A percentile compares a stretch with the other conserved stretches of the same genome.
These are phyloP conservation scores for Leptinotarsa haldemani DNA, from an alignment of 2,888 invertebrate species.

Conservation along the genomic window DNA sequence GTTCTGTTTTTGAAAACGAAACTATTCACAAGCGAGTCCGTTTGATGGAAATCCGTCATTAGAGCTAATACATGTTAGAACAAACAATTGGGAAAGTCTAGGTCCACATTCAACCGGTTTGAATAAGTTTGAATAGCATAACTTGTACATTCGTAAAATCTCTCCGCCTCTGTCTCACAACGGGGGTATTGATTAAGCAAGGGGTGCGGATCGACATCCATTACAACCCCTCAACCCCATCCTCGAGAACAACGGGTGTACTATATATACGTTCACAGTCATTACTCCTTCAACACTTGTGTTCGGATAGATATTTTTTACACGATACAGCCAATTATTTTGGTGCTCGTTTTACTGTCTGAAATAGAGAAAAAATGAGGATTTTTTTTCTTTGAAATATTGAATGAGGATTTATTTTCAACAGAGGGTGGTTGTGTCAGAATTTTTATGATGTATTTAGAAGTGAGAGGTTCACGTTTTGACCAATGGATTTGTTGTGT, in stretches of 20 bases:
- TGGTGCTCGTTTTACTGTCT: not conserved
- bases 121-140: not conserved
- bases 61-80: no score
- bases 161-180: conserved; percentile 18
- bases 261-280: conserved; percentile 41
- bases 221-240: conserved; percentile 54
- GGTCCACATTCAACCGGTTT: no score
- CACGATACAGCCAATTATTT: conserved; percentile 45
- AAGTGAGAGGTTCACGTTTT: not conserved
- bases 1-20: no score
- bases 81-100: no score
- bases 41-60: no score
- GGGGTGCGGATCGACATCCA: conserved; percentile 51
- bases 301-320: conserved; percentile 34
- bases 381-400: conserved; percentile 1
- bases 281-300: conserved; percentile 33
- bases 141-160: not conserved
- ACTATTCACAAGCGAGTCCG: no score
- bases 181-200: conserved; percentile 56
- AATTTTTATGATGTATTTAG: not conserved
- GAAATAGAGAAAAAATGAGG: not conserved
- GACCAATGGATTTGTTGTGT: no score
- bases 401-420: not conserved
- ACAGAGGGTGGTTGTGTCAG: not conserved
- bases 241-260: conserved; percentile 51